These are phyloP conservation scores for Peromyscus maniculatus DNA, from an alignment of 2,113 vertebrate genomes.

Conservation along the genomic window DNA sequence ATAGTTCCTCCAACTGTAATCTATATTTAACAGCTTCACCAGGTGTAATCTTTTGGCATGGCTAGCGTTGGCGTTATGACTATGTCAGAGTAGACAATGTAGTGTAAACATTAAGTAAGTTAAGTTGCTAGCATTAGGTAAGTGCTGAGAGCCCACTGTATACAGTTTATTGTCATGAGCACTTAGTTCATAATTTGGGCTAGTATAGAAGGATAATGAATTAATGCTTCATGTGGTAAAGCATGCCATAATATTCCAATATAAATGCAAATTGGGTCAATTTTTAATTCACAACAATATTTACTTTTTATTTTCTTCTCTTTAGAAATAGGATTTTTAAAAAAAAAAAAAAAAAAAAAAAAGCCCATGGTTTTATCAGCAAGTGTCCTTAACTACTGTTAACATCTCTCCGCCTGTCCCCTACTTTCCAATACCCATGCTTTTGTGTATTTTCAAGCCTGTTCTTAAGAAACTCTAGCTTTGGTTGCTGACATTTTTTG, in stretches of 20 bases:
- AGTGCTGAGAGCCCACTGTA: background rate
- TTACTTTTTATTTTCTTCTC: conserved; percentile 11
- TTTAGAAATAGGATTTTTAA: background rate
- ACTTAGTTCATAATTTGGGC: conserved; percentile 13
- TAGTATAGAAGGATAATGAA: background rate
- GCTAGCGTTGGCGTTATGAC: background rate
- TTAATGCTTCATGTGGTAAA: conserved; percentile 42
- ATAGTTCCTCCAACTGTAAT: background rate
- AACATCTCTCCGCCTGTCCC: no score
- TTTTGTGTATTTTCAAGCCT: background rate
- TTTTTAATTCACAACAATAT: background rate
- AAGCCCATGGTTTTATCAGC: no score
- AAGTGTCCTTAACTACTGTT: background rate
- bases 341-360: background rate
- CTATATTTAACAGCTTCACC: background rate
- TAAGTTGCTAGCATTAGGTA: background rate
- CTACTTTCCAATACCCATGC: background rate
- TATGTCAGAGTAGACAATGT: background rate
- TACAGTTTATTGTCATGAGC: background rate
- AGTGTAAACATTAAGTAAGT: background rate
- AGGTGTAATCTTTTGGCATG: background rate
- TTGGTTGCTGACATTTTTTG: background rate
- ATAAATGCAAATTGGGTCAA: background rate
- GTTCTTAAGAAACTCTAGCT: background rate
- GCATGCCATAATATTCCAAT: background rate